Percentiles rank a stretch among this genome's conserved stretches.
Conservation (phyloP, 2,797 vertebrate genomes). For the Myotis findleyi region DNA sequence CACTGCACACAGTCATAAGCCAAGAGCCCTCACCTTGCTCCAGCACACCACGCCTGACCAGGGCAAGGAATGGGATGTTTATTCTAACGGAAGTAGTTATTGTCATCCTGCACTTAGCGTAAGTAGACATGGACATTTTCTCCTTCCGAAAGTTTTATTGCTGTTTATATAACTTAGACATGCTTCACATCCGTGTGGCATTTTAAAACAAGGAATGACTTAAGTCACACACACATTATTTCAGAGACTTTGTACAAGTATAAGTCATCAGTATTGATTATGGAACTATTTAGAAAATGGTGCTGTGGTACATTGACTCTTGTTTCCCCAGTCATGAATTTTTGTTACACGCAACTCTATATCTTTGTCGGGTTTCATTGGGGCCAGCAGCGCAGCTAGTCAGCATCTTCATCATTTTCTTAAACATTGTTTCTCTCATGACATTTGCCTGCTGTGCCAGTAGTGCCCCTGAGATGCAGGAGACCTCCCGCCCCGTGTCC, state of each 20-base stretch:
- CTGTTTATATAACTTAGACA: neutral
- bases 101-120: neutral
- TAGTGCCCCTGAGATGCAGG: neutral
- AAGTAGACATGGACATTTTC: neutral
- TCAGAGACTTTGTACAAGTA: neutral
- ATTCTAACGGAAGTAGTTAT: neutral
- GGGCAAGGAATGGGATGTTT: neutral
- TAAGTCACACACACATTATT: neutral
- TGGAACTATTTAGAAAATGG: neutral
- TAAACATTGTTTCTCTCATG: neutral
- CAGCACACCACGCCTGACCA: neutral
- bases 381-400: neutral
- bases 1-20: neutral
- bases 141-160: neutral
- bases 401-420: neutral
- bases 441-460: neutral
- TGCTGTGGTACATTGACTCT: neutral
- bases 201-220: neutral
- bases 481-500: neutral
- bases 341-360: neutral
- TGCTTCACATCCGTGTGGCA: neutral
- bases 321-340: neutral
- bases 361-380: neutral
- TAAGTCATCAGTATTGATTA: neutral
- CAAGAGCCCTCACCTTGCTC: neutral